Evolutionary conservation across 2,888 invertebrate genomes (phyloP), one percentile per base, ranked within the genome.

Genomic region (Cotesia congregata): DNA sequence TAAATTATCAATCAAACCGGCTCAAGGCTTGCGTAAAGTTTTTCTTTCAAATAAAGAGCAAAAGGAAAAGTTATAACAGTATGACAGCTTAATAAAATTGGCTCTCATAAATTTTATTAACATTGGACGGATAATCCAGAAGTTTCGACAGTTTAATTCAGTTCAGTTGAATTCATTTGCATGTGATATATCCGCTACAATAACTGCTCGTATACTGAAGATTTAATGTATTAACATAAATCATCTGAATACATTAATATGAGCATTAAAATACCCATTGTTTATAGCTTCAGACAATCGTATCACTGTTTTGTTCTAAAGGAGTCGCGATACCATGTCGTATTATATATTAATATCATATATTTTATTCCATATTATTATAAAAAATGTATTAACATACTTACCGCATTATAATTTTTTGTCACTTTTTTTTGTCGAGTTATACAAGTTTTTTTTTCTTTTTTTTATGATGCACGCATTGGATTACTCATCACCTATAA

Each of bases 131-230:
- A 20, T 62, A 62, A 62, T n/a, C 62, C 20, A 62, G 62, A 62
- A 62, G 15, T 62, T 62, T 62, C 62, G 62, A 62, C 62, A n/a
- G 15, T 62, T 62, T 62, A 62, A 62, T 62, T 62, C 20, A 62
- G 62, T n/a, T 62, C 20, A n/a, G 62, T 62, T 20, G 12, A 62
- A 62, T 62, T 62, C 62, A 20, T 62, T 62, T 17, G 62, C 62
- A 62, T 62, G 50, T 50, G 50, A 50, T 50, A 50, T 50, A 50
- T 50, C 50, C 50, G 50, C 9, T 50, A 7, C 20, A 62, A 62
- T 62, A 62, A 15, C 62, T 17, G 15, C n/a, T 62, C 62, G 62
- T 15, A n/a, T 15, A 62, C 20, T 50, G 50, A 50, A 15, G 62
- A n/a, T 62, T 62, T 17, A 62, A 62, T 17, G 15, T 20, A 62